Conservation (phyloP, 2,888 invertebrate genomes). For the Lasioglossum lativentre region DNA sequence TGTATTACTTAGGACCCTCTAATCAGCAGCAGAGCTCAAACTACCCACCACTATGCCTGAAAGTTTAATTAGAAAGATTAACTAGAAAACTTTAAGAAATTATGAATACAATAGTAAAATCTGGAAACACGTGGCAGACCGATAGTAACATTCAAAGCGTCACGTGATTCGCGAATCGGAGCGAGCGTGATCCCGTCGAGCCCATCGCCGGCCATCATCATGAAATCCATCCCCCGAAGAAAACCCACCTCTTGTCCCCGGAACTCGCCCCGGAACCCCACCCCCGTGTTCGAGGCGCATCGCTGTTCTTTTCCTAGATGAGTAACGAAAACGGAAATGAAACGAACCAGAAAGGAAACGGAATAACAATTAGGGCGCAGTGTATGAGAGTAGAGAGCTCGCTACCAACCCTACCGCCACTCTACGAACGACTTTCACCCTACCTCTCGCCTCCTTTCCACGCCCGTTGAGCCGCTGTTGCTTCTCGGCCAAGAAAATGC, state of each 20-base stretch:
- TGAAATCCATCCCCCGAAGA: slow-evolving; percentile 5
- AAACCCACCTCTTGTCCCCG: neutral
- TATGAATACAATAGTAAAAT: neutral
- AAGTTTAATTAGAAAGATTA: neutral
- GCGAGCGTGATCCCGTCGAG: neutral
- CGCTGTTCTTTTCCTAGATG: slow-evolving; percentile 57
- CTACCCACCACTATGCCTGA: neutral
- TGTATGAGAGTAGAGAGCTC: slow-evolving; percentile 71
- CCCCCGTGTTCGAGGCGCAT: slow-evolving; percentile 51
- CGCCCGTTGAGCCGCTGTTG: slow-evolving; percentile 52
- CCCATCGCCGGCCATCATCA: slow-evolving; percentile 35
- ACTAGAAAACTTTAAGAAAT: neutral
- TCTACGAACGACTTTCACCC: slow-evolving; percentile 60
- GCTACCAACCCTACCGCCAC: slow-evolving; percentile 69
- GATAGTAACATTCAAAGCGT: neutral
- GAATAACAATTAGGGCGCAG: slow-evolving; percentile 67
- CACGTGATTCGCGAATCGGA: neutral
- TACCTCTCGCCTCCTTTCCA: slow-evolving; percentile 23
- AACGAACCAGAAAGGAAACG: slow-evolving; percentile 57
- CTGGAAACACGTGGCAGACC: neutral
- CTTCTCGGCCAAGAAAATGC: slow-evolving; percentile 67
- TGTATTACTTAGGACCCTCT: neutral
- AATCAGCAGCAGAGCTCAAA: neutral
- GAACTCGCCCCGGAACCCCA: neutral
- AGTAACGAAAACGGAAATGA: slow-evolving; percentile 57